Conservation (phyloP, 1,140 invertebrate genomes). For the Octopus sinensis region DNA sequence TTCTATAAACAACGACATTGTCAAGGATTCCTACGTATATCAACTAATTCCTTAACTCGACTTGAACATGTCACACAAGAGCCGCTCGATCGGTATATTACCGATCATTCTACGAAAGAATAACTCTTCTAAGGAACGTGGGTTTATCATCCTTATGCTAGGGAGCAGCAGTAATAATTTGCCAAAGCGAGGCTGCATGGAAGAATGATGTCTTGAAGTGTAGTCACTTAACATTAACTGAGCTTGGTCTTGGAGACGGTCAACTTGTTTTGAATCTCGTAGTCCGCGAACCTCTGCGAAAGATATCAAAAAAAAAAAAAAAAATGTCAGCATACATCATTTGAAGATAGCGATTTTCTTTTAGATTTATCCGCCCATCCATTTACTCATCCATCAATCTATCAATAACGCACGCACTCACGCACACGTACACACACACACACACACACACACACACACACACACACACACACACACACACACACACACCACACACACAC, state of each 20-base stretch:
- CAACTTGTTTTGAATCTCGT: conserved; percentile 89
- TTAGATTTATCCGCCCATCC: too few species aligned
- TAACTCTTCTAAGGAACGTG: conserved; percentile 72
- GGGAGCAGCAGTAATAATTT: conserved; percentile 86
- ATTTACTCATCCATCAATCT: too few species aligned
- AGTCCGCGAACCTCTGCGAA: conserved; percentile 71
- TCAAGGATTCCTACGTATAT: too few species aligned
- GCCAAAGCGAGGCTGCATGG: conserved; percentile 80
- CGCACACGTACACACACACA: too few species aligned
- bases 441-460: too few species aligned
- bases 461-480: too few species aligned
- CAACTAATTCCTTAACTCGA: conserved; percentile 32
- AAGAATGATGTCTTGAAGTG: conserved; percentile 74
- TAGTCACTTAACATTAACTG: conserved; percentile 92
- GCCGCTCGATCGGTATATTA: conserved; percentile 96
- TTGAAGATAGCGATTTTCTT: too few species aligned
- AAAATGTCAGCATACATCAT: not conserved
- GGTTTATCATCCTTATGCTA: conserved; percentile 73
- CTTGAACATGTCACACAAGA: conserved; percentile 89
- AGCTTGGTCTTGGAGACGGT: conserved; percentile 95
- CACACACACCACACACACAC: too few species aligned
- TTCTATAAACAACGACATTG: too few species aligned
- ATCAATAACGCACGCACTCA: too few species aligned
- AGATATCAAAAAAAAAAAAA: not conserved
- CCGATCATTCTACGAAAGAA: conserved; percentile 94